Base-by-base conservation (phyloP, 92 coral and sea anemone species). In the Palythoa grandiflora region DNA sequence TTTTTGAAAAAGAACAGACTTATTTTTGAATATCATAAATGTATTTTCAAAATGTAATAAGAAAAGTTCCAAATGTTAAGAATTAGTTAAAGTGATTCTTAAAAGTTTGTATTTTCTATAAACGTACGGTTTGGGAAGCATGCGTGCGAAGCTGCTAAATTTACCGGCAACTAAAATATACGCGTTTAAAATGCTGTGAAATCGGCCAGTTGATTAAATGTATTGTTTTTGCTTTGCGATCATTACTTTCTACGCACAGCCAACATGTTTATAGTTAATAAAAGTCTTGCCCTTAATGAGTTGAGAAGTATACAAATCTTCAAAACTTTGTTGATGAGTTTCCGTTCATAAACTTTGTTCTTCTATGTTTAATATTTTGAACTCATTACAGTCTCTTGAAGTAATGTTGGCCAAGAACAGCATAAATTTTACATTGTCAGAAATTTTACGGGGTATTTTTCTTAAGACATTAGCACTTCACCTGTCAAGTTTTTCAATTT, bases 261-360 rank as follows among this genome's bases (percentile, higher is more conserved):
- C 28, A 35, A 12, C 28, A 28, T n/a, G 40, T 70, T 70, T 28
- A 38, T 10, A 38, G 75, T 35, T 70, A 70, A 13, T 70, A 17
- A 70, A 5, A 70, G 75, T 70, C 38, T 70, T 70, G 28, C 75
- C 47, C 47, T 73, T 73, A 73, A 73, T 47, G 28, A 17, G 78
- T 3, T 1, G 53, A 52, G 21, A 77, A 14, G 21, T 13, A 28
- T 77, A 14, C 68, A 77, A 54, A 54, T 54, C 50, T 28, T 36
- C 17, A 15, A 70, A 35, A 77, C 20, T 48, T 54, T 54, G 68
- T 39, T 40, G 8, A 19, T 9, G 60, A 75, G 37, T 48, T 47
- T 75, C 61, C 61, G 61, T 17, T 75, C 60, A 48, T 6, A 47
- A 50, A 6, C 59, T 74, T 74, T 74, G 8, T n/a, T n/a, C 14